A percentile compares a stretch with the other conserved stretches of the same genome.
These are phyloP conservation scores for Cryptoprocta ferox DNA, from an alignment of 2,797 vertebrate genomes.

Conservation along the genomic window DNA sequence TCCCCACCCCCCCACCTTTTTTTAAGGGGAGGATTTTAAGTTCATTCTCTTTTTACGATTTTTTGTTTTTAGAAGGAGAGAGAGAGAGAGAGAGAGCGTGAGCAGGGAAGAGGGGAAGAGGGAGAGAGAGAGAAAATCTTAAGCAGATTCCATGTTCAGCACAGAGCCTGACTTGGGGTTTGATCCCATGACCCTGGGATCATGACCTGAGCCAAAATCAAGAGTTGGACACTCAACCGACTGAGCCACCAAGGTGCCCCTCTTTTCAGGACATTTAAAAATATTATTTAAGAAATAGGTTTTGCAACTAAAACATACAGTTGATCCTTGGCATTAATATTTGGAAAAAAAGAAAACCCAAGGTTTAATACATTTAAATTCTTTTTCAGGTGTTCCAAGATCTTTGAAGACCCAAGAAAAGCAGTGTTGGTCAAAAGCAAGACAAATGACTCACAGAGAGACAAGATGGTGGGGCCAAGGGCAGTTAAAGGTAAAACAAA, in stretches of 20 bases:
- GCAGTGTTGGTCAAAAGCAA: background rate
- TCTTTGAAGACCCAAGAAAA: slow-evolving; percentile 30
- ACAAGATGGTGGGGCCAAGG: background rate
- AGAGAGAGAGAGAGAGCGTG: too few relatives aligned
- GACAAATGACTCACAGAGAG: slow-evolving; percentile 60
- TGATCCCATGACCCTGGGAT: too few relatives aligned
- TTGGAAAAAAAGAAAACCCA: background rate
- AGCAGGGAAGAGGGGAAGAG: too few relatives aligned
- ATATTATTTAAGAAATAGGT: background rate
- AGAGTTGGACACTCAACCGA: too few relatives aligned
- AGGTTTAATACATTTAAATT: background rate
- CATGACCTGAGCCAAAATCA: too few relatives aligned
- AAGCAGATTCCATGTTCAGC: too few relatives aligned
- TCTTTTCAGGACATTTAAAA: slow-evolving; percentile 30
- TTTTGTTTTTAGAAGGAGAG: too few relatives aligned
- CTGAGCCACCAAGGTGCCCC: too few relatives aligned
- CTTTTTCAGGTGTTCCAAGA: slow-evolving; percentile 46
- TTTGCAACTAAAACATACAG: background rate
- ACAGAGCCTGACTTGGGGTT: too few relatives aligned
- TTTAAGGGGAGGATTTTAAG: background rate
- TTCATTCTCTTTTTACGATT: background rate
- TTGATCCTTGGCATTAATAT: background rate
- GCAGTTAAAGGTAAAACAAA: slow-evolving; percentile 47
- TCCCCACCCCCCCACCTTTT: accelerated
- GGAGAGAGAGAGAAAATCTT: too few relatives aligned